Conservation (phyloP, 2,113 vertebrate species). For the Tachysurus fulvidraco region DNA sequence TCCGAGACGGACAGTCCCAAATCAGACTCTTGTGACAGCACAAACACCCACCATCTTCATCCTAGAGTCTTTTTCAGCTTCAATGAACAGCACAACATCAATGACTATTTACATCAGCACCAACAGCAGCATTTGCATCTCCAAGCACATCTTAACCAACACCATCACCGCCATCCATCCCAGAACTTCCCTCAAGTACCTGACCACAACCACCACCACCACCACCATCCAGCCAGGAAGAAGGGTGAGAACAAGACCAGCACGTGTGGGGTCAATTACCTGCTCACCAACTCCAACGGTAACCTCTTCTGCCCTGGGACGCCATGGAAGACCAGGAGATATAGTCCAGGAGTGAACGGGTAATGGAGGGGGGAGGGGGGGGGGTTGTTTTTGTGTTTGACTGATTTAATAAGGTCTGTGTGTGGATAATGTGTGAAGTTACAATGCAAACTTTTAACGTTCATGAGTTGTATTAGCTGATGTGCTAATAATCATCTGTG, state of each 20-base stretch:
- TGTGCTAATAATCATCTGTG: not conserved
- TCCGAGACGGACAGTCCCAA: conserved; percentile 80
- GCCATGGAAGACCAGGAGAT: conserved; percentile 90
- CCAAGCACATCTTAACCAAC: conserved; percentile 41
- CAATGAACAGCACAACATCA: conserved; percentile 74
- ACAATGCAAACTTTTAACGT: too few relatives aligned
- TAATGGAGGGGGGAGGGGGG: too few relatives aligned
- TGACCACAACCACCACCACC: conserved; percentile 71
- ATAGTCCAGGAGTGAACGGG: conserved; percentile 89
- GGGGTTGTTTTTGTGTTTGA: not conserved
- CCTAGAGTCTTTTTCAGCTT: conserved; percentile 58
- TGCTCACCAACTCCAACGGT: conserved; percentile 80
- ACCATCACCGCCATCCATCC: conserved; percentile 54
- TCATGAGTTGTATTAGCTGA: not conserved
- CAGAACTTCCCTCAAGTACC: conserved; percentile 49
- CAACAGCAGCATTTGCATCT: conserved; percentile 43
- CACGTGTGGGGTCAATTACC: conserved; percentile 91
- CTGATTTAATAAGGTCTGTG: not conserved
- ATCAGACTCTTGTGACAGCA: conserved; percentile 68
- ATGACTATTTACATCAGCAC: conserved; percentile 50
- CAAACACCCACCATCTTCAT: conserved; percentile 28
- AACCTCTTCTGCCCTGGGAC: conserved; percentile 78
- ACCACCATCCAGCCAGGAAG: conserved; percentile 85
- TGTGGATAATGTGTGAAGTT: not conserved
- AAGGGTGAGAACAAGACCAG: conserved; percentile 95